These are phyloP conservation scores for Rhabditophanes sp. DNA, from an alignment of 2,888 invertebrate genomes.

Conservation along the genomic window DNA sequence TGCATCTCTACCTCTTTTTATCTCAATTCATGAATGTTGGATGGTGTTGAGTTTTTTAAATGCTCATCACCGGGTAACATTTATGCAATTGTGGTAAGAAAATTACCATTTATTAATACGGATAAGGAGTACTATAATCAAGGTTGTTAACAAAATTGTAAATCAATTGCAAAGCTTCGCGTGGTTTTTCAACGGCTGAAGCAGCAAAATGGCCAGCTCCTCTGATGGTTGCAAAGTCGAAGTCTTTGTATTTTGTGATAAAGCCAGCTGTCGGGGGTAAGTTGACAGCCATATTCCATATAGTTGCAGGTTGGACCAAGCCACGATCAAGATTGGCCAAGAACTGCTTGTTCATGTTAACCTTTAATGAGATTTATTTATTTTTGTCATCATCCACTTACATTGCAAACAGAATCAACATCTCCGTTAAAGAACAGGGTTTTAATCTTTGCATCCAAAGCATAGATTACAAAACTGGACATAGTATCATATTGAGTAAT, in stretches of 20 bases:
- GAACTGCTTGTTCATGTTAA: constrained; percentile 42
- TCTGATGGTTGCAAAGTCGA: constrained; percentile 29
- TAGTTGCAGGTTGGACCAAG: constrained; percentile 14
- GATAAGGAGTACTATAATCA: constrained; percentile 22
- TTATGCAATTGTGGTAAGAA: too few relatives aligned
- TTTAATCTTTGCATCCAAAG: constrained; percentile 11
- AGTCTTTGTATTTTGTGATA: constrained; percentile 24
- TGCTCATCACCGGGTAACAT: too few relatives aligned
- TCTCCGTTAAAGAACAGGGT: constrained; percentile 49
- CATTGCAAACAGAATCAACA: constrained; percentile 49
- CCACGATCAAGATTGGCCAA: constrained; percentile 40
- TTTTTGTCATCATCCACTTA: constrained; percentile 47
- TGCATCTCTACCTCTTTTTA: too few relatives aligned
- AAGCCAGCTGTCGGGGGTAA: constrained; percentile 25
- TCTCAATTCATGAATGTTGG: too few relatives aligned
- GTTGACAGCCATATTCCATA: constrained; percentile 19
- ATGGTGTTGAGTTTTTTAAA: too few relatives aligned
- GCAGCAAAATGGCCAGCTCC: constrained; percentile 34
- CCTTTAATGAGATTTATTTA: constrained; percentile 5
- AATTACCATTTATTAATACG: not conserved
- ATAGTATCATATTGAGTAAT: constrained; percentile 13
- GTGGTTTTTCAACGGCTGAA: constrained; percentile 26
- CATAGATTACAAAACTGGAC: constrained; percentile 9
- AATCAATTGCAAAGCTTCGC: constrained; percentile 34
- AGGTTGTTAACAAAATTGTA: constrained; percentile 24